Percentiles rank a stretch among this genome's conserved stretches.
These are phyloP conservation scores for Glossosoma conforme DNA, from an alignment of 1,140 invertebrate genomes.

Conservation along the genomic window DNA sequence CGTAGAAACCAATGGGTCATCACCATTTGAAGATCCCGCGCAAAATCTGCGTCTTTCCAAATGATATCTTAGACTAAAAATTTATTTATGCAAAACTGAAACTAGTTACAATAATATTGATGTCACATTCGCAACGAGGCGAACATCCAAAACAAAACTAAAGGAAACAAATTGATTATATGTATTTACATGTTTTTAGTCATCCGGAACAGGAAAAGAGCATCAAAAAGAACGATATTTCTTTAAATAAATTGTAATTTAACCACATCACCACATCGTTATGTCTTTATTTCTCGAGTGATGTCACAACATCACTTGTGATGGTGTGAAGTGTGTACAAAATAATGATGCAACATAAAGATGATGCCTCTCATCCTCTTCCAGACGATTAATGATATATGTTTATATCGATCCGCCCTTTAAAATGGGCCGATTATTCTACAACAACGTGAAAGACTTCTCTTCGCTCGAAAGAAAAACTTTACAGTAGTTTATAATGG, in stretches of 20 bases:
- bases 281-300: neutral
- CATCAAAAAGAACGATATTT: too few relatives aligned
- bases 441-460: constrained; percentile 18
- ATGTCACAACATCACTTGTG: neutral
- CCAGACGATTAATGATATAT: neutral
- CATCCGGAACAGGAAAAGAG: too few relatives aligned
- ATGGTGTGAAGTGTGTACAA: constrained; percentile 8
- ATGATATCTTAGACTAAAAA: neutral
- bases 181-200: too few relatives aligned
- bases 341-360: constrained; percentile 4
- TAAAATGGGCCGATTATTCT: constrained; percentile 1
- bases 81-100: neutral
- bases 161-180: too few relatives aligned
- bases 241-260: too few relatives aligned
- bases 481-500: constrained; percentile 28
- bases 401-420: neutral
- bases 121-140: neutral
- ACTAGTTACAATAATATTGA: neutral
- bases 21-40: neutral
- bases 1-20: neutral
- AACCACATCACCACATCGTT: too few relatives aligned
- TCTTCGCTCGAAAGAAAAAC: constrained; percentile 17
- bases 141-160: neutral
- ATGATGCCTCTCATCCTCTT: neutral
- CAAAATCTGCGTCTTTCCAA: neutral